phyloP scores from a whole-genome alignment of 2,888 invertebrate genomes.

The Adela reaumurella region DNA sequence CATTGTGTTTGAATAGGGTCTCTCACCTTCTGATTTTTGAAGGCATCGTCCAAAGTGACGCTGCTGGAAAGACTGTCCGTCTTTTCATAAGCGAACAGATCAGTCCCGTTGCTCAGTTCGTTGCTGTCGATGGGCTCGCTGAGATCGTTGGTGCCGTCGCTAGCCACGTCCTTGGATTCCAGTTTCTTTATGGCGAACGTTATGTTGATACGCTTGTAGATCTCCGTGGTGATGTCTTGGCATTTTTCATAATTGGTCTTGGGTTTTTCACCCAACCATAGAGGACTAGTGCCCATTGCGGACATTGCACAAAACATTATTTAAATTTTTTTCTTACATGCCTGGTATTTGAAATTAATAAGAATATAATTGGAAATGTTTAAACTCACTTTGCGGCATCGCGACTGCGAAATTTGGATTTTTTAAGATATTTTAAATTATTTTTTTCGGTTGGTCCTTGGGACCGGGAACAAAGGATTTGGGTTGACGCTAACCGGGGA shows the following conservation, averaged over 20 bases:
- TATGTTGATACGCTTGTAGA: slow-evolving; percentile 47
- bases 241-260: slow-evolving; percentile 44
- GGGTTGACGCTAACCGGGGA: not conserved
- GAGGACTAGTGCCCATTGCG: not conserved
- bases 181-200: slow-evolving; percentile 47
- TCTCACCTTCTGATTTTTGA: slow-evolving; percentile 25
- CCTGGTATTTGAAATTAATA: no score
- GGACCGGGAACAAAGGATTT: not conserved
- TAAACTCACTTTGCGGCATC: not conserved
- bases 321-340: not conserved
- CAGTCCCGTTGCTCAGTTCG: slow-evolving; percentile 44
- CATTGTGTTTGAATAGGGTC: no score
- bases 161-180: slow-evolving; percentile 15
- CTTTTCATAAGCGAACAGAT: slow-evolving; percentile 45
- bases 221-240: slow-evolving; percentile 45
- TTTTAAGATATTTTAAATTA: not conserved
- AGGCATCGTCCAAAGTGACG: slow-evolving; percentile 12
- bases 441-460: not conserved
- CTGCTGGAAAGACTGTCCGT: slow-evolving; percentile 37
- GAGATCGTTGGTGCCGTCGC: slow-evolving; percentile 4
- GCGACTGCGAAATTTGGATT: no score
- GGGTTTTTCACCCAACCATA: not conserved
- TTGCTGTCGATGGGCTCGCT: slow-evolving; percentile 46
- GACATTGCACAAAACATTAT: not conserved
- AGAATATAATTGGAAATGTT: not conserved